These are phyloP conservation scores for Melanargia galathea DNA, from an alignment of 2,888 invertebrate species.

Conservation along the genomic window DNA sequence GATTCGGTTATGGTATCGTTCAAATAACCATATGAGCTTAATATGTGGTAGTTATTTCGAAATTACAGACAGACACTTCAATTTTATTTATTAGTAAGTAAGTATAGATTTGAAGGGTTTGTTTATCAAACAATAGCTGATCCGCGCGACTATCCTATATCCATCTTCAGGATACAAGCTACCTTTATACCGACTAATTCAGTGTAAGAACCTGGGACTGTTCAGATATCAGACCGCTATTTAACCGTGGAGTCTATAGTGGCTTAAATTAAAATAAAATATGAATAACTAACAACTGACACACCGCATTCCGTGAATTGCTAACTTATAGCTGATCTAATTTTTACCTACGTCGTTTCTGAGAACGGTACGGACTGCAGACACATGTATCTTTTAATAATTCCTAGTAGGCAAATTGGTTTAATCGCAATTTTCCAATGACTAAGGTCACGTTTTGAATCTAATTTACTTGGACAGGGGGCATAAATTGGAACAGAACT, in stretches of 20 bases:
- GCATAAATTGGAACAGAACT: conserved; percentile 51
- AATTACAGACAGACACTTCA: no score
- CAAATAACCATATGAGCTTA: no score
- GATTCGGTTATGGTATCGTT: no score
- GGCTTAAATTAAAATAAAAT: not conserved
- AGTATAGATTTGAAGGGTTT: no score
- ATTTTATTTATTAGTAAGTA: no score
- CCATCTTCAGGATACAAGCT: no score
- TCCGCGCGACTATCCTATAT: no score
- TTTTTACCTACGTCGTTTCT: conserved; percentile 28
- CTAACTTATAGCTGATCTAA: conserved; percentile 3
- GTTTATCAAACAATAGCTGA: no score
- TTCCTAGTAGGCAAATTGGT: conserved; percentile 26
- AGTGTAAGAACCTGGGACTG: not conserved
- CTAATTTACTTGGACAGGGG: conserved; percentile 41
- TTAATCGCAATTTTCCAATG: conserved; percentile 28
- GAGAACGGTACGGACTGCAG: conserved; percentile 19
- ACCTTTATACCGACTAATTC: no score
- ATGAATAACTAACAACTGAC: not conserved
- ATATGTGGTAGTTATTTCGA: no score
- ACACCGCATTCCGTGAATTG: not conserved
- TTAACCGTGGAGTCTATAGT: not conserved
- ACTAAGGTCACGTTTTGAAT: conserved; percentile 26
- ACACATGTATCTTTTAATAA: conserved; percentile 24
- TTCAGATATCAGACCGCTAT: not conserved